Percentiles rank a stretch among this genome's conserved stretches.
phyloP scores from a whole-genome alignment of 2,797 vertebrate species.

The Sebastes dallii region DNA sequence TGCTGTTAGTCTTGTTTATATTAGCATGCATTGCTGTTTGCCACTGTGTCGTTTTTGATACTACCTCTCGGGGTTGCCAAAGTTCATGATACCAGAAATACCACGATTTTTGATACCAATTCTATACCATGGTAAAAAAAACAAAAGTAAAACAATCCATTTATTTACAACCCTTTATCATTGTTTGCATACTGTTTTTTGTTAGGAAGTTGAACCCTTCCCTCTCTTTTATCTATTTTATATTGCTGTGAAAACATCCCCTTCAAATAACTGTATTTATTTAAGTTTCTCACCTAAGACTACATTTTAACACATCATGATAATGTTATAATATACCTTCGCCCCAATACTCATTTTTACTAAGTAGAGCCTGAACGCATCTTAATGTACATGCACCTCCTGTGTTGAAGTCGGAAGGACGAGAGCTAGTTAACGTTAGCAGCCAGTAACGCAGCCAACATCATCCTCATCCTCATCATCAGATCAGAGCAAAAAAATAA shows the following conservation, averaged over 20 bases:
- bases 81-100: not conserved
- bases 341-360: not conserved
- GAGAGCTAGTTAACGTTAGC: too few species aligned
- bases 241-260: not conserved
- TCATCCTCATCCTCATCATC: not conserved
- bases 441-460: too few species aligned
- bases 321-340: too few species aligned
- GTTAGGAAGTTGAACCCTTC: too few species aligned
- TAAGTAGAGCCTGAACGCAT: not conserved
- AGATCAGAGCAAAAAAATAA: not conserved
- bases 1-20: too few species aligned
- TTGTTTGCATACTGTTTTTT: rapidly evolving
- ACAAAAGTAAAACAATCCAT: not conserved
- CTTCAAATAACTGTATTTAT: not conserved
- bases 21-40: not conserved
- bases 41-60: not conserved
- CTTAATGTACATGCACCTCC: not conserved
- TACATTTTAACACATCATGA: not conserved
- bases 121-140: not conserved
- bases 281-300: not conserved
- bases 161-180: too few species aligned
- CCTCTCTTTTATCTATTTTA: not conserved
- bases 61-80: not conserved
- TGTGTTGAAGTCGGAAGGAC: too few species aligned
- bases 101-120: not conserved